Evolutionary conservation across 2,797 vertebrate genomes (phyloP).

Genomic region (Gephyroberyx darwinii): DNA sequence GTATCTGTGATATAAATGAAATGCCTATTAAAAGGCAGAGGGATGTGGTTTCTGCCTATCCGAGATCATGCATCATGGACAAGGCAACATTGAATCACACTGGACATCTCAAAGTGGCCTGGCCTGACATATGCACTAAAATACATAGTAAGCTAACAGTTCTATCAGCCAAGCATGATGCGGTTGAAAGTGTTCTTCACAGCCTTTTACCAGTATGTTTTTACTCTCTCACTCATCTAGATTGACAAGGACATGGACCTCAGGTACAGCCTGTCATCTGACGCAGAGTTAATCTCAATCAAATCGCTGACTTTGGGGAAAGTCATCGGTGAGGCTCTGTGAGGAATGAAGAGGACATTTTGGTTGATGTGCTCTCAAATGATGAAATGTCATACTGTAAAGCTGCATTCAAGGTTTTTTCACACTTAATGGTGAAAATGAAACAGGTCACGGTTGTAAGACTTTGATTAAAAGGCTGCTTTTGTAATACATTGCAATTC

Average conservation of each 20-base stretch:
- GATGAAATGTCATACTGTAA: constrained; percentile 2
- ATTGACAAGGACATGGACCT: constrained; percentile 89
- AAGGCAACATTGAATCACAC: not conserved
- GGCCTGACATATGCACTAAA: not conserved
- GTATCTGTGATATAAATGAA: not conserved
- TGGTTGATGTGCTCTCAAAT: constrained; percentile 28
- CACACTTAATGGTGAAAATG: constrained; percentile 3
- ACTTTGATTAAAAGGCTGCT: not conserved
- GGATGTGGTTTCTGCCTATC: not conserved
- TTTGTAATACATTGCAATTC: constrained; percentile 1
- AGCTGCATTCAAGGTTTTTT: constrained; percentile 5
- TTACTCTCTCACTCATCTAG: constrained; percentile 78
- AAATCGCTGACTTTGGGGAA: constrained; percentile 92
- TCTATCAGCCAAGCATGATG: not conserved
- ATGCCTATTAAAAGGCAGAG: not conserved
- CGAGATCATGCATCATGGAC: not conserved
- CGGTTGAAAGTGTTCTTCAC: constrained; percentile 2
- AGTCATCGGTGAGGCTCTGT: constrained; percentile 85
- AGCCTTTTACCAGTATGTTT: constrained; percentile 24
- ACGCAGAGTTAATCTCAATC: constrained; percentile 86
- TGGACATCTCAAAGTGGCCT: not conserved
- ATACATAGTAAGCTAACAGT: not conserved
- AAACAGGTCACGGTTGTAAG: not conserved
- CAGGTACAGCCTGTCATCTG: constrained; percentile 90
- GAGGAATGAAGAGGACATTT: constrained; percentile 21